Percentiles rank a stretch among this genome's conserved stretches.
These are phyloP conservation scores for Serinus canaria DNA, from an alignment of 2,113 vertebrate species.

Conservation along the genomic window DNA sequence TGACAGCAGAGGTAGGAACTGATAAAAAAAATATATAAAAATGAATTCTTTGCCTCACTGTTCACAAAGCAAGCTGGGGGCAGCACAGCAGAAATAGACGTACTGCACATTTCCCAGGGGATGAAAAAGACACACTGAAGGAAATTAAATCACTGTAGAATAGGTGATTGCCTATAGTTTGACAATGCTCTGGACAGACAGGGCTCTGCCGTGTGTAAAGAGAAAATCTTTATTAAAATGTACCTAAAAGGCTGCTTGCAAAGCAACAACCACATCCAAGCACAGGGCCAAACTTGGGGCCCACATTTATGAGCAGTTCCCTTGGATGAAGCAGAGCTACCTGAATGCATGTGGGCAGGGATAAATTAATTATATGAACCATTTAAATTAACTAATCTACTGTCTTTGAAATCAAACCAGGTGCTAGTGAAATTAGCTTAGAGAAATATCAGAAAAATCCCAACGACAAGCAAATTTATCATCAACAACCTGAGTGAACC, in stretches of 20 bases:
- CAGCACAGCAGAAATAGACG: constrained; percentile 46
- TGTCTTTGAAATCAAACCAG: not conserved
- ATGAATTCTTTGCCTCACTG: constrained; percentile 38
- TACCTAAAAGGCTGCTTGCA: not conserved
- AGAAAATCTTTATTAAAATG: constrained; percentile 43
- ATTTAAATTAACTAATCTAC: not conserved
- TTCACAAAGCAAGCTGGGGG: constrained; percentile 56
- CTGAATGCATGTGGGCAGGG: not conserved
- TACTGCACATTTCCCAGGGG: constrained; percentile 54
- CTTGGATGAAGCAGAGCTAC: not conserved
- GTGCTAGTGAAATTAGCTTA: not conserved
- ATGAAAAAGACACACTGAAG: constrained; percentile 58
- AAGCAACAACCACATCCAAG: not conserved
- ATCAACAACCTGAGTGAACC: not conserved
- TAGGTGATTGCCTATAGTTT: constrained; percentile 53
- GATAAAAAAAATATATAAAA: constrained; percentile 22
- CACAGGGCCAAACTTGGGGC: not conserved
- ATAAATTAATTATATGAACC: not conserved
- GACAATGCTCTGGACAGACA: constrained; percentile 29
- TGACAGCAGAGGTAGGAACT: constrained; percentile 60
- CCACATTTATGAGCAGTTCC: accelerated
- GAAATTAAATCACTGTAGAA: constrained; percentile 67
- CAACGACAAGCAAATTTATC: not conserved
- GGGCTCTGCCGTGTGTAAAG: not conserved
- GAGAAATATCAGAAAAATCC: not conserved